These are phyloP conservation scores for Colostygia pectinataria DNA, from an alignment of 2,888 invertebrate genomes.

Conservation along the genomic window DNA sequence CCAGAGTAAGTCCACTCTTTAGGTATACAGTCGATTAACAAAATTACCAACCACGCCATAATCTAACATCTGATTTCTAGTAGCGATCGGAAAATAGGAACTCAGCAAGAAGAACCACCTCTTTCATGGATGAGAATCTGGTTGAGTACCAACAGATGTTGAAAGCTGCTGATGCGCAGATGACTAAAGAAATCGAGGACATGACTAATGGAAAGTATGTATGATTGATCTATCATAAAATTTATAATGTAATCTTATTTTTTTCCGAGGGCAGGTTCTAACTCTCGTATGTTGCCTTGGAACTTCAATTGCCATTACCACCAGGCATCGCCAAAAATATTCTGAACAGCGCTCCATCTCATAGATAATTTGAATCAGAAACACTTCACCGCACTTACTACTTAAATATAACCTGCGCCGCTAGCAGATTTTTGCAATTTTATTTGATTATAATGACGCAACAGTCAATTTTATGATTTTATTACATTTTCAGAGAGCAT, in stretches of 20 bases:
- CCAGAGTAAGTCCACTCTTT: conserved; percentile 60
- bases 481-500: conserved; percentile 84
- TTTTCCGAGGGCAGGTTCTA: too few species aligned
- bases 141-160: conserved; percentile 86
- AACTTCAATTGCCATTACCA: too few species aligned
- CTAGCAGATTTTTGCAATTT: too few species aligned
- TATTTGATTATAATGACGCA: too few species aligned
- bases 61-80: conserved; percentile 57
- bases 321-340: too few species aligned
- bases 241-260: too few species aligned
- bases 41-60: conserved; percentile 36
- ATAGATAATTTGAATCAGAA: too few species aligned
- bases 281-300: too few species aligned
- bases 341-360: too few species aligned
- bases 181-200: conserved; percentile 90
- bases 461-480: neutral
- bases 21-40: conserved; percentile 1
- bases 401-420: too few species aligned
- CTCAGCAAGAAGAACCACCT: conserved; percentile 79
- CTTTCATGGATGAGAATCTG: conserved; percentile 87
- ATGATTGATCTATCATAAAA: neutral
- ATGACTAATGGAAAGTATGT: conserved; percentile 90
- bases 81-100: conserved; percentile 76
- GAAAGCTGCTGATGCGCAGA: conserved; percentile 87
- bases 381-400: too few species aligned